Conservation (phyloP, 2,113 vertebrate species). For the Lasiurus borealis region DNA sequence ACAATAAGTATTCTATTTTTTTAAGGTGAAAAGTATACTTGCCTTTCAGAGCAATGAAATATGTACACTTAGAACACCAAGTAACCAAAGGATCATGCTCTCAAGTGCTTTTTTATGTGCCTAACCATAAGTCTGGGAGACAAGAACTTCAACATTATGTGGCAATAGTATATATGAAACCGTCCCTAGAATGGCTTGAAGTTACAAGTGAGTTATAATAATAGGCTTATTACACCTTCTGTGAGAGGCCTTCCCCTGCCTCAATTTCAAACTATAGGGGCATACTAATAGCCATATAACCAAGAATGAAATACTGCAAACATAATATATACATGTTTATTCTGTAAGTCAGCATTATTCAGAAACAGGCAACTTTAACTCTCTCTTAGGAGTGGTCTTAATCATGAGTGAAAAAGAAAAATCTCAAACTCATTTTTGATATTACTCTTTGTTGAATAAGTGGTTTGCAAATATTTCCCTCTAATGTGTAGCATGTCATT, state of each 20-base stretch:
- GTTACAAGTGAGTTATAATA: neutral
- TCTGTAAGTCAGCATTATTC: neutral
- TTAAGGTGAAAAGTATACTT: neutral
- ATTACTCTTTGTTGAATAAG: neutral
- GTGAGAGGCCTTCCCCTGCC: neutral
- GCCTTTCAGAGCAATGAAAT: neutral
- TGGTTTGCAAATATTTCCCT: neutral
- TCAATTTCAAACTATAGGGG: neutral
- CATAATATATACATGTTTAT: neutral
- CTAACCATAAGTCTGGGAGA: neutral
- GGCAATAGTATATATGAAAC: neutral
- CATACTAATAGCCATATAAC: neutral
- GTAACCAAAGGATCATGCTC: neutral
- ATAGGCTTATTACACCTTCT: neutral
- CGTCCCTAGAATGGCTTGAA: neutral
- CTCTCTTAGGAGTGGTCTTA: neutral
- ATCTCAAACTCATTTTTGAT: neutral
- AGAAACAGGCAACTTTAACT: neutral
- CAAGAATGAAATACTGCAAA: neutral
- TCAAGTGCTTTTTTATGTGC: neutral
- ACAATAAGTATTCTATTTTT: neutral
- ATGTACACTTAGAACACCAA: neutral
- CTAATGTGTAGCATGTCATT: neutral
- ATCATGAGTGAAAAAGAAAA: neutral
- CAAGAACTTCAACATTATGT: neutral